A percentile compares a stretch with the other conserved stretches of the same genome.
These are phyloP conservation scores for Chlamydotis undulata DNA, from an alignment of 2,113 vertebrate species.

Conservation along the genomic window DNA sequence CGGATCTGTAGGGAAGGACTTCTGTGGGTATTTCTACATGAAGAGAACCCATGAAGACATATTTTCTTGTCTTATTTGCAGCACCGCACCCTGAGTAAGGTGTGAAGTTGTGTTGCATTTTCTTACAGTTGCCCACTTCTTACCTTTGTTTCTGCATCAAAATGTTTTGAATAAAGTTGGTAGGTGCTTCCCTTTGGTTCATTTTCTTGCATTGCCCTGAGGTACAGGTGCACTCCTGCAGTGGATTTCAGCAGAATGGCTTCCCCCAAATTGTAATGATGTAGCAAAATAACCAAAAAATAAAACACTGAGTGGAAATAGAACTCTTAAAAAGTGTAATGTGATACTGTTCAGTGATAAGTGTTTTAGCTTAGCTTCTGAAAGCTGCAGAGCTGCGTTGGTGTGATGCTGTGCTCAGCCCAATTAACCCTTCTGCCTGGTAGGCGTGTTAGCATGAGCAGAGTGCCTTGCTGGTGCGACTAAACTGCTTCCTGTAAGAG, in stretches of 20 bases:
- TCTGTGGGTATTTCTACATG: background rate
- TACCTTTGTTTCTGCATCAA: background rate
- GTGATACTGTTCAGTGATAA: background rate
- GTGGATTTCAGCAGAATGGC: background rate
- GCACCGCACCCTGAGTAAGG: background rate
- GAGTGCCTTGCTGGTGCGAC: background rate
- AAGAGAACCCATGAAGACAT: background rate
- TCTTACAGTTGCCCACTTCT: background rate
- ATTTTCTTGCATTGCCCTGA: background rate
- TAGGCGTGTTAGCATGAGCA: background rate
- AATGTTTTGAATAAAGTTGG: background rate
- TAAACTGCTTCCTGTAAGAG: background rate
- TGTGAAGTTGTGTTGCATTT: rapidly evolving
- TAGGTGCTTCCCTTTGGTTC: background rate
- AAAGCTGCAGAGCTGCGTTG: background rate
- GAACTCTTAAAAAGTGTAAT: background rate
- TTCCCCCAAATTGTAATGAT: background rate
- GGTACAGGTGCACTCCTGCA: background rate
- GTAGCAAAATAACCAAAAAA: background rate
- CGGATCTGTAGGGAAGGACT: background rate
- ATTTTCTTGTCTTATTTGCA: background rate
- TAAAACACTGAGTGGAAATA: background rate
- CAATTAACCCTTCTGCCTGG: background rate
- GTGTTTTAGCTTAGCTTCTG: background rate
- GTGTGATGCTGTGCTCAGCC: background rate